Conservation (phyloP, 2,113 vertebrate genomes). For the Corythoichthys haematopterus region DNA sequence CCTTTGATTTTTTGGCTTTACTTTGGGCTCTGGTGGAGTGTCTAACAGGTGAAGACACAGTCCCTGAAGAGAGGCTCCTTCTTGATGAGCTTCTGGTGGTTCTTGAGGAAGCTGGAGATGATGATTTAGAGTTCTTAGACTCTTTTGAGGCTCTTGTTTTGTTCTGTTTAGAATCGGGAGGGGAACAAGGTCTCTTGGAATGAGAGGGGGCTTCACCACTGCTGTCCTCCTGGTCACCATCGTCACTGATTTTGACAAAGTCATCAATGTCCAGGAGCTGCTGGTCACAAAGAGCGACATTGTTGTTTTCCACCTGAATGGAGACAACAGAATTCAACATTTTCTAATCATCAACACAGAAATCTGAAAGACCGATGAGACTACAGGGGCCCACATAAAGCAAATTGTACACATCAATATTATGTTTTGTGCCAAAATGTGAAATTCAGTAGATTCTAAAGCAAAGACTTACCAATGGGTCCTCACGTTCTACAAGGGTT, state of each 20-base stretch:
- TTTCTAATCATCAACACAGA: not conserved
- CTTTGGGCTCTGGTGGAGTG: conserved; percentile 7
- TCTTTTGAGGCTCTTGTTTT: conserved; percentile 7
- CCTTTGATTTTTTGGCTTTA: conserved; percentile 2
- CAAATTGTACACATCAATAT: no score
- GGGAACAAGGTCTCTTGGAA: not conserved
- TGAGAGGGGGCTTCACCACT: not conserved
- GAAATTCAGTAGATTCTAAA: not conserved
- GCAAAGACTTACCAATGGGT: not conserved
- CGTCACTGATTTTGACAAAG: conserved; percentile 56
- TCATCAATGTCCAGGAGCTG: conserved; percentile 39
- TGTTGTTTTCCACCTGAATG: not conserved
- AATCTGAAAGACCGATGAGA: not conserved
- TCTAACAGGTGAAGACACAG: not conserved
- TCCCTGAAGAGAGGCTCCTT: not conserved
- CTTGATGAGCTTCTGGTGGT: conserved; percentile 1
- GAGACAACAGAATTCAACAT: not conserved
- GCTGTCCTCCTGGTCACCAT: conserved; percentile 13
- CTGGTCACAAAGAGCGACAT: conserved; percentile 1
- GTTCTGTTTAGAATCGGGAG: not conserved
- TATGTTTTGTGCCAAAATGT: not conserved
- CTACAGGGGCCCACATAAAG: no score
- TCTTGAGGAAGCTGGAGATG: conserved; percentile 13
- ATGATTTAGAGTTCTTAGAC: not conserved
- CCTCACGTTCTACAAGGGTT: no score